Evolutionary conservation across 37 sponge, comb jelly and placozoan genomes (phyloP).

Genomic region (Dysidea cf. avara): DNA sequence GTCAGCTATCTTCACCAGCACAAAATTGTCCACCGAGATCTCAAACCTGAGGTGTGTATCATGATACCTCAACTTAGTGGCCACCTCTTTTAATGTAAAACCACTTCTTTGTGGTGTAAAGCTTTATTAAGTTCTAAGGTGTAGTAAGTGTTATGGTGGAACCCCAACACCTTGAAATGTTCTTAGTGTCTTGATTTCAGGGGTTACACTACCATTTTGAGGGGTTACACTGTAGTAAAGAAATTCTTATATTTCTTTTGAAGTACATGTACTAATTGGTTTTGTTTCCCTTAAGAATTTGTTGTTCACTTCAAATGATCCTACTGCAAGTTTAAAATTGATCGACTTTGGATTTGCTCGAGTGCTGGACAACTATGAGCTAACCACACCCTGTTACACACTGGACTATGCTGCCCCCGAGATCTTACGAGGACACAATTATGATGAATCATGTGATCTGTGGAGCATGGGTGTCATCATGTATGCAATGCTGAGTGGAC

Average conservation of each 20-base stretch:
- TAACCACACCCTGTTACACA: constrained; percentile 95
- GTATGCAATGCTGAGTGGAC: constrained; percentile 93
- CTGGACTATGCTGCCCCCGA: constrained; percentile 96
- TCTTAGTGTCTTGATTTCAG: no score
- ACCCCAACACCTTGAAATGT: no score
- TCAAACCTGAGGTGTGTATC: constrained; percentile 87
- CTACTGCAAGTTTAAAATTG: constrained; percentile 64
- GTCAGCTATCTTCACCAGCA: constrained; percentile 83
- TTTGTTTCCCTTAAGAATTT: constrained; percentile 61
- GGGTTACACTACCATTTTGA: no score
- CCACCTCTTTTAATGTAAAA: neutral
- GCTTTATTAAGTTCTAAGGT: no score
- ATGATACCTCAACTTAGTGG: neutral
- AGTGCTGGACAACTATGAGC: constrained; percentile 43
- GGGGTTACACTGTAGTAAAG: no score
- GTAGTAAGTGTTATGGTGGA: neutral
- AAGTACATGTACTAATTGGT: no score
- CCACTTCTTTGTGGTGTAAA: neutral
- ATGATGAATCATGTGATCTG: constrained; percentile 91
- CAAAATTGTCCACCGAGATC: constrained; percentile 90
- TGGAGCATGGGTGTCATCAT: constrained; percentile 98
- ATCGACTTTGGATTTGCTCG: constrained; percentile 96
- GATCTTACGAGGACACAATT: constrained; percentile 65
- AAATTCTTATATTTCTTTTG: no score
- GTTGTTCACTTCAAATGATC: constrained; percentile 48